These are phyloP conservation scores for Kuschelorhynchus macadamiae DNA, from an alignment of 2,888 invertebrate species.

Conservation along the genomic window DNA sequence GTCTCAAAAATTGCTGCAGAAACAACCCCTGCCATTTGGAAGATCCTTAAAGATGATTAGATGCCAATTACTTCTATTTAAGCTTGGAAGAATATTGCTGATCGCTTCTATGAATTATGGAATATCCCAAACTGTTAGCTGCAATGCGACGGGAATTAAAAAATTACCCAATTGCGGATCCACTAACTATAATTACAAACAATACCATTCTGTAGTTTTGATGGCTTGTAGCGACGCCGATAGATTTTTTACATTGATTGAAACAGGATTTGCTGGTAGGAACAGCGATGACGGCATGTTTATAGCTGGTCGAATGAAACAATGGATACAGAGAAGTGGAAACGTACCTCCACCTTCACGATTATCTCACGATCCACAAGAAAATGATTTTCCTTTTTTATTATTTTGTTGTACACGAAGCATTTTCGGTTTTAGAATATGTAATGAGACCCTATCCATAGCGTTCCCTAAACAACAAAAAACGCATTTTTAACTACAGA, in stretches of 20 bases:
- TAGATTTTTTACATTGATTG: constrained; percentile 57
- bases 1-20: constrained; percentile 6
- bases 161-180: constrained; percentile 47
- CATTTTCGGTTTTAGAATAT: background rate
- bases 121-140: constrained; percentile 41
- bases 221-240: constrained; percentile 59
- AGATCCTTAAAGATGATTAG: background rate
- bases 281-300: constrained; percentile 59
- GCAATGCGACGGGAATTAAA: constrained; percentile 57
- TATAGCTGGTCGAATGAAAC: background rate
- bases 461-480: constrained; percentile 11
- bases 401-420: too few species aligned
- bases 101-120: constrained; percentile 55
- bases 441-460: constrained; percentile 8
- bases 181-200: constrained; percentile 59
- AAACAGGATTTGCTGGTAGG: constrained; percentile 57
- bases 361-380: background rate
- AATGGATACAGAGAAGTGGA: constrained; percentile 6
- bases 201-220: constrained; percentile 58
- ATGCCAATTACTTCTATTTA: constrained; percentile 4
- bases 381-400: constrained; percentile 6
- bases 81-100: constrained; percentile 35
- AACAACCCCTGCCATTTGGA: constrained; percentile 7
- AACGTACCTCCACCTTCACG: constrained; percentile 1
- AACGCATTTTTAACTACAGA: constrained; percentile 15